Percentiles rank a stretch among this genome's conserved stretches.
Conservation (phyloP, 2,113 vertebrate species). For the Tauraco erythrolophus region DNA sequence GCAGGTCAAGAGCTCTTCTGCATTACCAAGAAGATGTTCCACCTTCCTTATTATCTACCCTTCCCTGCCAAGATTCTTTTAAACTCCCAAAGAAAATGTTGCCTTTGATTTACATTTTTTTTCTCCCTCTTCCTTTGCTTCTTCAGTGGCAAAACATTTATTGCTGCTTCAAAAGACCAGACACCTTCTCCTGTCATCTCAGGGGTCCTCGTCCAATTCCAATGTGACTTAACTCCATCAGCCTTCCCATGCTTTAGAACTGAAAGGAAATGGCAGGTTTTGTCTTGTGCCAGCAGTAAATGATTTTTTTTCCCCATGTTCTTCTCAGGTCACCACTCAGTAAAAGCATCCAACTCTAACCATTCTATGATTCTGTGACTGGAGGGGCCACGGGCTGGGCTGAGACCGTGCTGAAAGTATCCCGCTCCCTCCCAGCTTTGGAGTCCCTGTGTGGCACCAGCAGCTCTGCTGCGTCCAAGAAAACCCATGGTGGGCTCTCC, state of each 20-base stretch:
- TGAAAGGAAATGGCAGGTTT: background rate
- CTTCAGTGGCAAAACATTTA: slow-evolving; percentile 5
- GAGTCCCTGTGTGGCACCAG: background rate
- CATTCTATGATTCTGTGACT: no score
- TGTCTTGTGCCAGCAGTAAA: background rate
- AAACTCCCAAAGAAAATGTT: background rate
- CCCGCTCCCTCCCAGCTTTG: background rate
- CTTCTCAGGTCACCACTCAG: background rate
- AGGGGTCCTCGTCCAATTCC: background rate
- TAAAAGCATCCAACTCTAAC: no score
- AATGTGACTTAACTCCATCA: background rate
- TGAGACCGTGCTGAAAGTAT: background rate
- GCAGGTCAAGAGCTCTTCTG: slow-evolving; percentile 29
- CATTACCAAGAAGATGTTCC: background rate
- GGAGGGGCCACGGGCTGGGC: rapidly evolving
- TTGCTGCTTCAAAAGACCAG: background rate
- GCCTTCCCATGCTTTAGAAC: background rate
- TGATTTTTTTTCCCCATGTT: background rate
- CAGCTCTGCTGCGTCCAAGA: background rate
- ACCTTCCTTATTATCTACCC: slow-evolving; percentile 13
- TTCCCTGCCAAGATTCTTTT: slow-evolving; percentile 6
- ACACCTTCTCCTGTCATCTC: background rate
- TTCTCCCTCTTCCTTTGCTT: background rate
- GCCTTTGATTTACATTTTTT: background rate
- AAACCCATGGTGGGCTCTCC: rapidly evolving